These are phyloP conservation scores for Alexandromys oeconomus DNA, from an alignment of 2,797 vertebrate genomes.

Conservation along the genomic window DNA sequence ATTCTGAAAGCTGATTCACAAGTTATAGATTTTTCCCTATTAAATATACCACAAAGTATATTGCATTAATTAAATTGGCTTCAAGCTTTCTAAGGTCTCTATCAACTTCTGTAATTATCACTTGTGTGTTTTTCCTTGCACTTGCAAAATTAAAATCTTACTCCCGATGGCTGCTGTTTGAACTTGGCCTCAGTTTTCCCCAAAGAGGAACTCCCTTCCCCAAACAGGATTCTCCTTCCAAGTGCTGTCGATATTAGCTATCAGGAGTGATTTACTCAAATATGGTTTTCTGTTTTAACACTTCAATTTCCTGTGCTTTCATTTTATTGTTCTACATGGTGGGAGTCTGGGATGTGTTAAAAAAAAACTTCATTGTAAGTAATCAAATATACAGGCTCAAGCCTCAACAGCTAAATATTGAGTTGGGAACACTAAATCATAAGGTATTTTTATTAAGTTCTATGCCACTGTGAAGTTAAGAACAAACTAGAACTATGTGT, in stretches of 20 bases:
- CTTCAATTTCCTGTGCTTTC: not conserved
- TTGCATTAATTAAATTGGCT: constrained; percentile 80
- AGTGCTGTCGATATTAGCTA: not conserved
- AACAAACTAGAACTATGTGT: not conserved
- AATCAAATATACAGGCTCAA: constrained; percentile 33
- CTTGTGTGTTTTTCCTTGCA: constrained; percentile 69
- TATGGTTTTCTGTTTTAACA: not conserved
- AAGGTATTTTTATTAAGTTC: constrained; percentile 31
- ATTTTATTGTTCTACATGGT: not conserved
- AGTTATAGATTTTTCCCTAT: constrained; percentile 40
- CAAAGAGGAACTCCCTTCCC: constrained; percentile 23
- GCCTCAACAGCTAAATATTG: constrained; percentile 12
- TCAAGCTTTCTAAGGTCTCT: constrained; percentile 72
- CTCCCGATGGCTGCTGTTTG: constrained; percentile 30
- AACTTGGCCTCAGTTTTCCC: constrained; percentile 25
- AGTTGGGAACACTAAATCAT: constrained; percentile 1
- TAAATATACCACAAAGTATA: constrained; percentile 47
- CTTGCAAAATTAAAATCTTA: constrained; percentile 74
- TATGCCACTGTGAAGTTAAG: not conserved
- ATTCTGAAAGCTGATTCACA: constrained; percentile 18
- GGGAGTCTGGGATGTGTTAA: constrained; percentile 16
- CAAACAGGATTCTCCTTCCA: constrained; percentile 49
- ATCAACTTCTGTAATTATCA: constrained; percentile 81
- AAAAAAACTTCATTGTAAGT: not conserved
- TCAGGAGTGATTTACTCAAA: not conserved